Percentiles rank a stretch among this genome's conserved stretches.
phyloP scores from a whole-genome alignment of 1,140 invertebrate species.

The Hyphantria cunea region DNA sequence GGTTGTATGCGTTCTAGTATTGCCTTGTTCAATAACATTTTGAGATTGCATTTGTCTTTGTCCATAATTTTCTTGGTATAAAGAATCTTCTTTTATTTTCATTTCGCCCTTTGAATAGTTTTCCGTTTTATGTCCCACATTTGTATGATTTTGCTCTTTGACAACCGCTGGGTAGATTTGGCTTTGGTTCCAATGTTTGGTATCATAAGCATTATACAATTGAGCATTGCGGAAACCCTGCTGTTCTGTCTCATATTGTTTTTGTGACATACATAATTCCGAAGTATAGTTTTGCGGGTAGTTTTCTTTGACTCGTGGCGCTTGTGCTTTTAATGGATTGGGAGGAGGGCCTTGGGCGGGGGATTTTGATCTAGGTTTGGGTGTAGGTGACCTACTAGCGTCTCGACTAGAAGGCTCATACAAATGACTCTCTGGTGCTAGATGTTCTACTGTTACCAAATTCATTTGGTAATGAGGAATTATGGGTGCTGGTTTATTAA shows the following conservation, averaged over 20 bases:
- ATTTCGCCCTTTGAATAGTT: constrained; percentile 62
- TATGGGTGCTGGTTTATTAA: constrained; percentile 85
- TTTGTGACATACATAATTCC: constrained; percentile 56
- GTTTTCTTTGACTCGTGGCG: constrained; percentile 81
- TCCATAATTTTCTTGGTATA: constrained; percentile 68
- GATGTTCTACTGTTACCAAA: constrained; percentile 83
- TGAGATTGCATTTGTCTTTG: constrained; percentile 72
- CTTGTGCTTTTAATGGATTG: constrained; percentile 83
- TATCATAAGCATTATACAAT: constrained; percentile 44
- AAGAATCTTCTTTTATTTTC: constrained; percentile 69
- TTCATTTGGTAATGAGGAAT: constrained; percentile 86
- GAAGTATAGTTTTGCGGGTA: constrained; percentile 42
- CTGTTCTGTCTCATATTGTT: constrained; percentile 58
- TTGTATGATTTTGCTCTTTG: constrained; percentile 64
- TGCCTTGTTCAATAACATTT: constrained; percentile 80
- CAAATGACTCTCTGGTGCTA: constrained; percentile 79
- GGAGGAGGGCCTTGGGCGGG: constrained; percentile 84
- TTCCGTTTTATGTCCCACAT: constrained; percentile 65
- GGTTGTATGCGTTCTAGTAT: constrained; percentile 83
- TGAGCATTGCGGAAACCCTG: constrained; percentile 43
- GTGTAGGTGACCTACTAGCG: constrained; percentile 83
- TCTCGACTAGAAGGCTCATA: constrained; percentile 82
- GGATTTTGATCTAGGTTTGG: constrained; percentile 79
- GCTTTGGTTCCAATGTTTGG: constrained; percentile 39
- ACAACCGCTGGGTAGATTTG: constrained; percentile 58